These are phyloP conservation scores for Perdita meconis DNA, from an alignment of 2,888 invertebrate genomes.

Conservation along the genomic window DNA sequence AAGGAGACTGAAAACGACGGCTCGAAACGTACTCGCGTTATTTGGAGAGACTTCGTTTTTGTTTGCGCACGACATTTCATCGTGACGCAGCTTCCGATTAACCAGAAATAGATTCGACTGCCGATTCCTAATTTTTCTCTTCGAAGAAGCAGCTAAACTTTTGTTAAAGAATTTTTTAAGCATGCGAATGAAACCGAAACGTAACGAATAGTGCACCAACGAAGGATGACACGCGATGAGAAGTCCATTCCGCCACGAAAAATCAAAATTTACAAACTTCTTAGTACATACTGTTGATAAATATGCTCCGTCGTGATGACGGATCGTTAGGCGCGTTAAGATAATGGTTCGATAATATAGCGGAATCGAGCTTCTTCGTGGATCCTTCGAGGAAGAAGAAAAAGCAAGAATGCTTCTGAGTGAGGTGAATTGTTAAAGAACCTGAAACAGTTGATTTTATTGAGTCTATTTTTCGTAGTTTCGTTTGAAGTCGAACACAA, in stretches of 20 bases:
- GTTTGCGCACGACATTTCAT: conserved; percentile 3
- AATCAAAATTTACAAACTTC: conserved; percentile 51
- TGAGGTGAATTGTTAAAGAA: conserved; percentile 30
- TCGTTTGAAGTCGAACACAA: conserved; percentile 64
- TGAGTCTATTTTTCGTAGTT: conserved; percentile 78
- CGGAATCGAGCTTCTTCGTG: conserved; percentile 1
- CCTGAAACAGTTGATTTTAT: conserved; percentile 76
- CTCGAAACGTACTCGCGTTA: conserved; percentile 5
- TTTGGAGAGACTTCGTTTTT: neutral
- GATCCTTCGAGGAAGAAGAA: conserved; percentile 12
- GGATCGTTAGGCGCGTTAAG: neutral
- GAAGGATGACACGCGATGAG: neutral
- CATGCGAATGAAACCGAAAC: conserved; percentile 4
- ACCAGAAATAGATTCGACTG: conserved; percentile 15
- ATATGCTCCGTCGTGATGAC: neutral
- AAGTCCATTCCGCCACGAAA: conserved; percentile 17
- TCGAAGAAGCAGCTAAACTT: conserved; percentile 1
- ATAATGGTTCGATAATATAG: neutral
- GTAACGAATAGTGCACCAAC: neutral
- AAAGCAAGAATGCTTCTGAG: neutral
- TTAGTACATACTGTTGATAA: neutral
- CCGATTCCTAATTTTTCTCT: conserved; percentile 9
- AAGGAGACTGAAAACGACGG: neutral
- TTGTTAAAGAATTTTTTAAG: neutral
- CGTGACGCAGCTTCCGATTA: neutral